Evolutionary conservation across 1,140 invertebrate species (phyloP).

Genomic region (Lepidurus packardi): DNA sequence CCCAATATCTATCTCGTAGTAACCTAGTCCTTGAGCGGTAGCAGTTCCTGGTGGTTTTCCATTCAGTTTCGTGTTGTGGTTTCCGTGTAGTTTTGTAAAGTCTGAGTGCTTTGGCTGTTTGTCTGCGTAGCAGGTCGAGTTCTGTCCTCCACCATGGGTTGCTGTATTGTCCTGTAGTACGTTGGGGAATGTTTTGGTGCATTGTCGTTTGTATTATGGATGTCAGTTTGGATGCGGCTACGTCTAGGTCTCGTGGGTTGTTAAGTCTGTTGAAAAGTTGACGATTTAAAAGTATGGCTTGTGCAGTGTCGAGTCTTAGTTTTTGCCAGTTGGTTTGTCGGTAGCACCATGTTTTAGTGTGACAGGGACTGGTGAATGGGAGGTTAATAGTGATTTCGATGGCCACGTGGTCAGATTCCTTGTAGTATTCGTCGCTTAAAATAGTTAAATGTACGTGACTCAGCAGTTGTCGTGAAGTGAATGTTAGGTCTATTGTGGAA

Average conservation of each 20-base stretch:
- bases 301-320: no score
- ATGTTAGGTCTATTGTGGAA: constrained; percentile 24
- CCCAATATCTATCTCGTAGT: not conserved
- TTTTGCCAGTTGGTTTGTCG: no score
- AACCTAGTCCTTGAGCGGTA: not conserved
- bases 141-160: not conserved
- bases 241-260: not conserved
- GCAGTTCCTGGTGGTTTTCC: not conserved
- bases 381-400: not conserved
- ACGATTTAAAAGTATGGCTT: no score
- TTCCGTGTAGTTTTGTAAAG: not conserved
- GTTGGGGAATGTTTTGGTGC: not conserved
- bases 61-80: not conserved
- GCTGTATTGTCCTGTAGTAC: not conserved
- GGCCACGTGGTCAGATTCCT: not conserved
- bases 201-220: not conserved
- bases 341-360: no score
- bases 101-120: not conserved
- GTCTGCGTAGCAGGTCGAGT: not conserved
- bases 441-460: not conserved
- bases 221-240: not conserved
- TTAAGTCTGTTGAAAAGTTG: not conserved
- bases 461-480: not conserved
- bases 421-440: not conserved
- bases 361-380: not conserved